A percentile compares a stretch with the other conserved stretches of the same genome.
phyloP scores from a whole-genome alignment of 2,113 vertebrate genomes.

The Salvator merianae region DNA sequence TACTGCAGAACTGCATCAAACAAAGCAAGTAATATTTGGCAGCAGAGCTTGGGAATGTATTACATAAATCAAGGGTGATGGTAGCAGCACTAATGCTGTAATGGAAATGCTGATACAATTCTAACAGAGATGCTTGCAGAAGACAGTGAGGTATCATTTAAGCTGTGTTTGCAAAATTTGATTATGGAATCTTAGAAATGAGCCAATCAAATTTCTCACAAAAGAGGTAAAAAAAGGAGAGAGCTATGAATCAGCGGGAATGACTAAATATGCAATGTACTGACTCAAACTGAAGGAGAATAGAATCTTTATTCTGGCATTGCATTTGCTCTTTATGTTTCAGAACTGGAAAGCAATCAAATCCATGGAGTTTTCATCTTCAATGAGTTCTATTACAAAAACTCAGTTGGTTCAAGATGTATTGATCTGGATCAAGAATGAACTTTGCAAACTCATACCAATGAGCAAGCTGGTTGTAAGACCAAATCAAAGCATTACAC shows the following conservation, averaged over 20 bases:
- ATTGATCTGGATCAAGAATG: conserved; percentile 73
- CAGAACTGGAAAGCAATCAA: conserved; percentile 69
- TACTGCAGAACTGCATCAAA: conserved; percentile 32
- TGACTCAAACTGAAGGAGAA: conserved; percentile 50
- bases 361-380: conserved; percentile 57
- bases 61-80: conserved; percentile 60
- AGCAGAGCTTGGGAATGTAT: conserved; percentile 19
- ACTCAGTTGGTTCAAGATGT: conserved; percentile 65
- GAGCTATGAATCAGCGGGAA: conserved; percentile 52
- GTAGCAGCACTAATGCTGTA: conserved; percentile 61
- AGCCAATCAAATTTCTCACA: conserved; percentile 54
- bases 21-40: conserved; percentile 55
- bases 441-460: conserved; percentile 72
- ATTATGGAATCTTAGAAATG: conserved; percentile 55
- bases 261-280: conserved; percentile 49
- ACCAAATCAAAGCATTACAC: conserved; percentile 53
- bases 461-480: conserved; percentile 67
- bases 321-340: conserved; percentile 65
- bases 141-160: conserved; percentile 47
- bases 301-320: conserved; percentile 49
- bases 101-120: conserved; percentile 61
- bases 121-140: conserved; percentile 43
- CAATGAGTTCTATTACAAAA: conserved; percentile 68
- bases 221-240: conserved; percentile 51
- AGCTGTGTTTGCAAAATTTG: conserved; percentile 50